Evolutionary conservation across 2,888 invertebrate genomes (phyloP), one percentile per base, ranked within the genome.

Genomic region (Leptothorax acervorum): DNA sequence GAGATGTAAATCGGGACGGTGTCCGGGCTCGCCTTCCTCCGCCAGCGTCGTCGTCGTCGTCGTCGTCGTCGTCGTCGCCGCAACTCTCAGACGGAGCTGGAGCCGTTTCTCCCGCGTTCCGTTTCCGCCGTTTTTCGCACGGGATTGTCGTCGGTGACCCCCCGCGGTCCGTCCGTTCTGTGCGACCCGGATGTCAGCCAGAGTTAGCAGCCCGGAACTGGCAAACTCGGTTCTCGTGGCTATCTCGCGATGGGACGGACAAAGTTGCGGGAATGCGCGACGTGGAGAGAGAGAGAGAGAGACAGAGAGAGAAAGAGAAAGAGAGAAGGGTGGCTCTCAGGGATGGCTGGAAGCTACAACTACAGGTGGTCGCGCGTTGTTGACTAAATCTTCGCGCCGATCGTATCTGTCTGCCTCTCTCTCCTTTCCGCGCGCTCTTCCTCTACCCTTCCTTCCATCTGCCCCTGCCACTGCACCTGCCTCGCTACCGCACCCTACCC

Each of bases 361-460:
- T 93, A 94, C 94, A 94, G 94, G 94, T 94, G 94, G 94, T 94
- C 92, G 93, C 90, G 90, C 88, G 90, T 88, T 86, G 89, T 84
- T 82, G 83, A 71, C 86, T 87, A 84, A 74, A 86, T 85, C 89
- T 91, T 90, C 90, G 88, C 90, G 89, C 90, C 88, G 87, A 84
- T 87, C 70, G 71, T 81, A 82, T 73, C 70, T 75, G 70, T 75
- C 62, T 70, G 82, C 75, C 39, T 71, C 35, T 70, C 63, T 70
- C 74, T 65, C 78, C 51, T 51, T 53, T 45, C 74, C 79, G 39
- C 63, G 35, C 63, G 57, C 63, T 42, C 82, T 73, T 75, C 75
- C 81, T 85, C 85, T 68, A 75, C 63, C 57, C 57, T 18, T 23
- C 6, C 31, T 39, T 53, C 35, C 35, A 5, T 35, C 42, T 15